Base-by-base conservation (phyloP, 2,797 vertebrate genomes). In the Hydrolagus colliei region DNA sequence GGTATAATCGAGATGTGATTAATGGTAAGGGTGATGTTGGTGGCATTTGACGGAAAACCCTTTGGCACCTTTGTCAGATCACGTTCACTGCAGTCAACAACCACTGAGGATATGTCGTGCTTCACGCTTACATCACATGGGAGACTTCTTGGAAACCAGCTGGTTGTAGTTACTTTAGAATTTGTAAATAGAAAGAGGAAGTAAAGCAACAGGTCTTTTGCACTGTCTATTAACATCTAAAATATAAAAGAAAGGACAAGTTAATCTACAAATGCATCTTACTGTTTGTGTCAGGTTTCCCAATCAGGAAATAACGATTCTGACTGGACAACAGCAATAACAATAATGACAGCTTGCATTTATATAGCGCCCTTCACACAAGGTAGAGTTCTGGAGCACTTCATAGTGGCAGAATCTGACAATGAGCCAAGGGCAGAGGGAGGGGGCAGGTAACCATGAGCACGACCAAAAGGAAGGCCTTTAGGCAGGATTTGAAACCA, bases 1-100 rank as follows among this genome's bases (percentile, higher is more conserved):
- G 92, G 92, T 86, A 99, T 92, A 0, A 73, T 76, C 0, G 93
- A 92, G 73, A 99, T 98, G 76, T 95, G 94, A 89, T 99, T 99
- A 90, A 99, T 98, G 87, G 95, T 97, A 86, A 98, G 94, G 0
- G 96, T 98, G 88, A 99, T 92, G 89, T 99, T 99, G 87, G 97
- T 99, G 9, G 94, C 89, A 0, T 97, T 96, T 87, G 27, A n/a
- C 0, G 97, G 97, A 89, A 98, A 97, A 85, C 94, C 95, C 1
- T 0, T 67, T 1, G 97, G 97, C 20, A 99, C 88, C 14, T 91
- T 82, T 0, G 11, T 92, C 79, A 99, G 93, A 61, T 86, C 90
- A 61, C 94, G 93, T 22, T 96, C 92, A 0, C 94, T 97, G 90
- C 98, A 99, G 90, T 99, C 95, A 86, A 98, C 97, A 0, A 72